Base-by-base conservation (phyloP, 2,797 vertebrate species). In the Gobio occitaniae region DNA sequence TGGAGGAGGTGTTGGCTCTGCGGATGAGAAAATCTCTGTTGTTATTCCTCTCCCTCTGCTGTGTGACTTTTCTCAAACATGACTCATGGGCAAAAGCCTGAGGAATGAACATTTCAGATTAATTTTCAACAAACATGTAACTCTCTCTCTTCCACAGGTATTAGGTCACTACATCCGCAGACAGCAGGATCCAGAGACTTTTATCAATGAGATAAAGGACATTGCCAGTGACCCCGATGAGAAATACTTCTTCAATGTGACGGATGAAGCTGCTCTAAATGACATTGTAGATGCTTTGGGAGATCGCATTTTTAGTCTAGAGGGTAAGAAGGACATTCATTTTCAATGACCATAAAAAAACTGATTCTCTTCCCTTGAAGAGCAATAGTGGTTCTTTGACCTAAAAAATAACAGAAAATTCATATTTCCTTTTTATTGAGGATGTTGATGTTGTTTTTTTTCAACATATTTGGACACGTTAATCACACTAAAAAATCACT, bases 211-310 rank as follows among this genome's bases (percentile, higher is more conserved):
- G 93, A 99, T 99, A 78, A 97, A 97, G 84, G 95, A 89, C 79
- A 99, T 99, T 0, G 98, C 98, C 93, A 99, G 97, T 0, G 96
- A 98, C 87, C 98, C 98, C 0, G 97, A 98, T 0, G 97, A 99
- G 80, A 97, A 97, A 63, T 98, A 94, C 86, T 99, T 99, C 90
- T 99, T 99, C 92, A 99, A 99, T 0, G 98, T 99, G 86, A 98
- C 96, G 0, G 97, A 99, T 1, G 98, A 99, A 91, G 97, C 98
- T 0, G 98, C 97, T 0, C 94, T 99, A 36, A 98, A 96, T 0
- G 98, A 99, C 92, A 99, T 99, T 0, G 98, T 99, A 84, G 98
- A 99, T 0, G 97, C 98, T 0, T 90, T 99, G 76, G 98, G 98
- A 2, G 97, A 99, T 91, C 94, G 97, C 1, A 99, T 99, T 90